phyloP scores from a whole-genome alignment of 37 sponge, comb jelly and placozoan genomes.

The Theonella swinhoei region DNA sequence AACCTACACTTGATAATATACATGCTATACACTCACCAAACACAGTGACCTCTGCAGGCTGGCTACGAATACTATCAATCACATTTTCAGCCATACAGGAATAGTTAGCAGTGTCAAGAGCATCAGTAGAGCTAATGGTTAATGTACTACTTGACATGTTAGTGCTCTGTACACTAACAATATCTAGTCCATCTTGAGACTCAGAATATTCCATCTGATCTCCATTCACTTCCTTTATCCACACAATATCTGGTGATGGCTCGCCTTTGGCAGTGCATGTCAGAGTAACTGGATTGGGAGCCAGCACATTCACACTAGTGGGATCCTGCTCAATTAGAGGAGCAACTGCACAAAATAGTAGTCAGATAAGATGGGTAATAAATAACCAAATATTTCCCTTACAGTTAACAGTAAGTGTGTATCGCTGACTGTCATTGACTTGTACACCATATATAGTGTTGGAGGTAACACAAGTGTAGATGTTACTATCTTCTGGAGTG shows the following conservation, averaged over 20 bases:
- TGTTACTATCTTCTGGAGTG: too few relatives aligned
- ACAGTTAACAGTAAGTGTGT: slow-evolving; percentile 32
- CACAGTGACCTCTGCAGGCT: neutral
- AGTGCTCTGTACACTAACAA: neutral
- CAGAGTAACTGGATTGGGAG: slow-evolving; percentile 16
- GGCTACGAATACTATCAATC: neutral
- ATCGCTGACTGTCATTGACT: too few relatives aligned
- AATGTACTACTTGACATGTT: slow-evolving; percentile 31
- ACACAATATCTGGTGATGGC: slow-evolving; percentile 42
- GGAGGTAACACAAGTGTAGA: too few relatives aligned
- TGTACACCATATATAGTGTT: too few relatives aligned
- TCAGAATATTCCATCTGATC: slow-evolving; percentile 4
- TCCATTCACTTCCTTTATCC: slow-evolving; percentile 34
- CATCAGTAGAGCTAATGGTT: slow-evolving; percentile 12
- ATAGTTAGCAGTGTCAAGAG: slow-evolving; percentile 46
- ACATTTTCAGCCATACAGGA: slow-evolving; percentile 33
- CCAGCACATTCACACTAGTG: neutral
- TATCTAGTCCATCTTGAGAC: neutral
- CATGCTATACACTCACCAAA: slow-evolving; percentile 15
- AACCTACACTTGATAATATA: neutral
- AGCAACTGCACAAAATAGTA: slow-evolving; percentile 25
- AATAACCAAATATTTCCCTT: too few relatives aligned
- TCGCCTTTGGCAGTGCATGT: slow-evolving; percentile 44
- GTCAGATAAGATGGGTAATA: too few relatives aligned
- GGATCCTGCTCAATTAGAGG: slow-evolving; percentile 1